Evolutionary conservation across 2,797 vertebrate species (phyloP).

Genomic region (Pteropus rufus): DNA sequence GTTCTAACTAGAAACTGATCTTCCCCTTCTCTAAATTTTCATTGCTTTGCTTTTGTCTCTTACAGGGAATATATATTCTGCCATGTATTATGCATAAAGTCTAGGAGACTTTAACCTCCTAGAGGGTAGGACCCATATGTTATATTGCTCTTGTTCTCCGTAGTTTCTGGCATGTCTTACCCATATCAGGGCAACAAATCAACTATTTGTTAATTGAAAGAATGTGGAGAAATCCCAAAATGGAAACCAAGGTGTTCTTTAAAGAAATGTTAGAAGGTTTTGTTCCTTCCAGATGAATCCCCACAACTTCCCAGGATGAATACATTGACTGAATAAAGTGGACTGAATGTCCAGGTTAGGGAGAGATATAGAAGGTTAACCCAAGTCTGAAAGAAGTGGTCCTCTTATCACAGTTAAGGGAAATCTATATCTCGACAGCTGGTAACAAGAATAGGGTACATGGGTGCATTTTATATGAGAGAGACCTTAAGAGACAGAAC

Average conservation of each 20-base stretch:
- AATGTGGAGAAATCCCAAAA: slow-evolving; percentile 1
- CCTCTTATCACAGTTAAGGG: neutral
- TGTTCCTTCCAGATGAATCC: neutral
- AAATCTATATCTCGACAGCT: neutral
- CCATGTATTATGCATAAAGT: neutral
- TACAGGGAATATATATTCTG: neutral
- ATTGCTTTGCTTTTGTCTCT: neutral
- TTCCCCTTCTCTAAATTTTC: neutral
- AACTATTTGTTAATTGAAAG: neutral
- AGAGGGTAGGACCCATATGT: neutral
- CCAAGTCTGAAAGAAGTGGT: neutral
- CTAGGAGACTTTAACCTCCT: neutral
- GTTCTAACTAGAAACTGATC: neutral
- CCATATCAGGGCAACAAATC: too few species aligned
- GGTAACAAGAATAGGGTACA: neutral
- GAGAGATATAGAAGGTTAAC: neutral
- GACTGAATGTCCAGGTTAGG: neutral
- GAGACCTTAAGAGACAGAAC: neutral
- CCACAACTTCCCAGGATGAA: neutral
- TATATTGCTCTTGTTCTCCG: neutral
- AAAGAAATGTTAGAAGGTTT: neutral
- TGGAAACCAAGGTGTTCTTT: neutral
- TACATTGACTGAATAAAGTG: neutral
- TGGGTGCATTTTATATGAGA: neutral
- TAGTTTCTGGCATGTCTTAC: neutral